These are phyloP conservation scores for Sebastes variabilis DNA, from an alignment of 2,797 vertebrate genomes.

Conservation along the genomic window DNA sequence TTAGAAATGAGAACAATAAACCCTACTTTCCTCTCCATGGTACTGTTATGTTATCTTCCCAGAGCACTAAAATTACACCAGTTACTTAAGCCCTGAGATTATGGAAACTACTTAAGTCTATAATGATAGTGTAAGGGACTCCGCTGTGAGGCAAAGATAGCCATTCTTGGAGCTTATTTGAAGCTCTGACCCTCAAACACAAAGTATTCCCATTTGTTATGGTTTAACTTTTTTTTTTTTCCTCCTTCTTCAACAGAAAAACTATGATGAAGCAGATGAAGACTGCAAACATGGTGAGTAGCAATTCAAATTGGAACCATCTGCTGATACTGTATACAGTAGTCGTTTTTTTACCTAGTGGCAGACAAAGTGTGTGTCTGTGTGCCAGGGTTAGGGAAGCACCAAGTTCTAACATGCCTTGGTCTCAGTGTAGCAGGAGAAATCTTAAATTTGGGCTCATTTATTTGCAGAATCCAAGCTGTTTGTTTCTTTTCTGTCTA, in stretches of 20 bases:
- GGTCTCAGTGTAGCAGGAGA: neutral
- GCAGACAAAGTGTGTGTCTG: neutral
- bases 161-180: constrained; percentile 22
- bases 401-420: neutral
- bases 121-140: constrained; percentile 55
- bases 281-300: constrained; percentile 97
- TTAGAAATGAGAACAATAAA: constrained; percentile 24
- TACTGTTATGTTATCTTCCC: constrained; percentile 34
- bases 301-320: neutral
- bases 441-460: neutral
- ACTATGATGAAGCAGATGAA: constrained; percentile 99
- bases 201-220: constrained; percentile 39
- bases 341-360: neutral
- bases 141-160: constrained; percentile 28
- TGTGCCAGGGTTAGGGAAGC: neutral
- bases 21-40: neutral
- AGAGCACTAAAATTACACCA: constrained; percentile 46
- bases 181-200: constrained; percentile 17
- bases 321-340: neutral
- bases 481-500: neutral
- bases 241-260: constrained; percentile 87
- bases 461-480: neutral
- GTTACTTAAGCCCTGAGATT: constrained; percentile 44
- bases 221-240: neutral
- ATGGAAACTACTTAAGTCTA: constrained; percentile 46